These are phyloP conservation scores for Pachydiplax longipennis DNA, from an alignment of 2,888 invertebrate species.

Conservation along the genomic window DNA sequence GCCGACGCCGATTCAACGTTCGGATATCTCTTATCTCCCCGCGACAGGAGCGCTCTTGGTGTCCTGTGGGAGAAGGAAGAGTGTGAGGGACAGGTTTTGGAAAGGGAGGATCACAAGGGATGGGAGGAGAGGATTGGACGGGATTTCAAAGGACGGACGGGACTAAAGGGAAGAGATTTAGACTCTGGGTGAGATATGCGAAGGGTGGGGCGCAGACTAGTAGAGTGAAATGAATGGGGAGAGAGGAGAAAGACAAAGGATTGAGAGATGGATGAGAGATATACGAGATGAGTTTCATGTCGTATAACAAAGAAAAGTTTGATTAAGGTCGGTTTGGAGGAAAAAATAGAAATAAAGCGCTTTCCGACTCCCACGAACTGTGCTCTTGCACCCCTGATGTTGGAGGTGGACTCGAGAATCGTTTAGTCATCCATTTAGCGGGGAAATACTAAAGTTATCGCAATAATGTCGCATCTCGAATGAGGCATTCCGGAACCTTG, in stretches of 20 bases:
- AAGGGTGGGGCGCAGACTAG: neutral
- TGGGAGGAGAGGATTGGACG: neutral
- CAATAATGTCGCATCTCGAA: neutral
- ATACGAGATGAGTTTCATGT: neutral
- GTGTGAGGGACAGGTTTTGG: neutral
- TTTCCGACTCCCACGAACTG: neutral
- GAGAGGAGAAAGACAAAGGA: neutral
- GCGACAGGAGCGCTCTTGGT: neutral
- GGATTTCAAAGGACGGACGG: neutral
- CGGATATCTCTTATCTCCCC: neutral
- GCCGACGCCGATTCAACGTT: neutral
- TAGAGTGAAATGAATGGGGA: neutral
- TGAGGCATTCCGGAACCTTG: neutral
- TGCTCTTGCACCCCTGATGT: neutral
- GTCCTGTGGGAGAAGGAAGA: neutral
- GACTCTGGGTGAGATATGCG: neutral
- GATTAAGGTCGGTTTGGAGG: neutral
- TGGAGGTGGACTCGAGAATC: neutral
- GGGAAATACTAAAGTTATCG: neutral
- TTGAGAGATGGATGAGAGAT: neutral
- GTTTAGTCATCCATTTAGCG: neutral
- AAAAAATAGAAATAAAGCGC: neutral
- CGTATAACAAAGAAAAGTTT: neutral
- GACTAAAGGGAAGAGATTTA: neutral
- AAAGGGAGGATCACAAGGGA: neutral